These are phyloP conservation scores for Pseudorhombus dupliciocellatus DNA, from an alignment of 2,113 vertebrate species.

Conservation along the genomic window DNA sequence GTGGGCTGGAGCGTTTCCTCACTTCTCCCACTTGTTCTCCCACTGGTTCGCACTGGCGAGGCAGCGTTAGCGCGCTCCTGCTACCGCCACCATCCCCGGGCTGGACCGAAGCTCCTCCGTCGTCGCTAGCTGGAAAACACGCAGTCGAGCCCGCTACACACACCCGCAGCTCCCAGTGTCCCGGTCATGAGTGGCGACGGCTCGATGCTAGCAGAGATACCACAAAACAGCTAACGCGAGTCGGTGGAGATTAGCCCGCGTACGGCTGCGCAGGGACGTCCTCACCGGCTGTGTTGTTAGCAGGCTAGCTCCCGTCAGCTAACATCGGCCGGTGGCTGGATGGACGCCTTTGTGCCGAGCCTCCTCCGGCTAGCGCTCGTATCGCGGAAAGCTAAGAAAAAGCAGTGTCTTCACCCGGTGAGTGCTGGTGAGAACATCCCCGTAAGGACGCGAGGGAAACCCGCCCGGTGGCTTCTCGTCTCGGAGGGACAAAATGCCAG, in stretches of 20 bases:
- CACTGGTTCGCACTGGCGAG: conserved; percentile 31
- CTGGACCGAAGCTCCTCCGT: conserved; percentile 30
- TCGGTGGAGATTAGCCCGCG: conserved; percentile 47
- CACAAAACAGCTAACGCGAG: conserved; percentile 14
- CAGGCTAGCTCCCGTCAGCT: conserved; percentile 62
- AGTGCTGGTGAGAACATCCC: conserved; percentile 1
- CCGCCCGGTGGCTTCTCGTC: not conserved
- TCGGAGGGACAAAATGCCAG: conserved; percentile 13
- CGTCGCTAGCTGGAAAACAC: conserved; percentile 37
- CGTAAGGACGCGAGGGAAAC: conserved; percentile 1
- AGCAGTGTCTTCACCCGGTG: not conserved
- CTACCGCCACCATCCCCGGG: conserved; percentile 47
- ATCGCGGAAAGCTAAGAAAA: conserved; percentile 14
- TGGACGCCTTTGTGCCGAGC: conserved; percentile 66
- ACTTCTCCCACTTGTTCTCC: conserved; percentile 47
- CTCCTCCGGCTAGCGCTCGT: conserved; percentile 22
- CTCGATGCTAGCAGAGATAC: not conserved
- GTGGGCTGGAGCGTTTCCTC: conserved; percentile 31
- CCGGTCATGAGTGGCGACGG: conserved; percentile 31
- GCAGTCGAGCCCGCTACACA: conserved; percentile 12
- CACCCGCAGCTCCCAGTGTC: not conserved
- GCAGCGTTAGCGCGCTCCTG: conserved; percentile 50
- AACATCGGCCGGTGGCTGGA: conserved; percentile 44
- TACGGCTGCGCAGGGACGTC: conserved; percentile 41
- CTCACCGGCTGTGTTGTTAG: conserved; percentile 66